Evolutionary conservation across 2,113 vertebrate genomes (phyloP).

Genomic region (Vombatus ursinus): DNA sequence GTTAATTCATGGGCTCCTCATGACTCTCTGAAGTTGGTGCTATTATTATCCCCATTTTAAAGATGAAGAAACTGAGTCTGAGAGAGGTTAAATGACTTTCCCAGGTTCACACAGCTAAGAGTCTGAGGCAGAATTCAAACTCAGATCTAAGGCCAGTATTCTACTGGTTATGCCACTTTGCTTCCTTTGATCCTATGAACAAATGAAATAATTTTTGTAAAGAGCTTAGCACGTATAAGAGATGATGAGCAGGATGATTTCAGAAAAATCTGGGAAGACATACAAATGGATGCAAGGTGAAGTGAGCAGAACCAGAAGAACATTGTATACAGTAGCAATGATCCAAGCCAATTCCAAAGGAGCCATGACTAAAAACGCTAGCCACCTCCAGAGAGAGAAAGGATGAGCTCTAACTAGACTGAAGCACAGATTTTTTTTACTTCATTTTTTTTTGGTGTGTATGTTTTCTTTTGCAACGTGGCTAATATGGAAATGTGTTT

Average conservation of each 20-base stretch:
- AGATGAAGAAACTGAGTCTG: neutral
- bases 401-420: neutral
- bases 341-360: neutral
- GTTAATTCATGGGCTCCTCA: neutral
- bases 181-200: neutral
- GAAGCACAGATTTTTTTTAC: neutral
- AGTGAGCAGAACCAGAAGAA: neutral
- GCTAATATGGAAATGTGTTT: neutral
- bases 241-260: neutral
- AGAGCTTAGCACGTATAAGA: neutral
- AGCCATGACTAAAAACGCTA: neutral
- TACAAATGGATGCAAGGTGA: neutral
- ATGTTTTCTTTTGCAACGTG: neutral
- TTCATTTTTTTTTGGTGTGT: neutral
- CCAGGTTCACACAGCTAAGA: neutral
- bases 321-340: neutral
- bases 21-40: neutral
- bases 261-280: neutral
- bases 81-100: neutral
- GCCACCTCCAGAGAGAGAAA: neutral
- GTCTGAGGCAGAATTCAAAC: neutral
- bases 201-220: neutral
- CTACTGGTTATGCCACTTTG: rapidly evolving
- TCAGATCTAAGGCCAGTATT: neutral
- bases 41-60: neutral